A percentile compares a stretch with the other conserved stretches of the same genome.
These are phyloP conservation scores for Drosophila suzukii DNA, from an alignment of 1,140 invertebrate species.

Conservation along the genomic window DNA sequence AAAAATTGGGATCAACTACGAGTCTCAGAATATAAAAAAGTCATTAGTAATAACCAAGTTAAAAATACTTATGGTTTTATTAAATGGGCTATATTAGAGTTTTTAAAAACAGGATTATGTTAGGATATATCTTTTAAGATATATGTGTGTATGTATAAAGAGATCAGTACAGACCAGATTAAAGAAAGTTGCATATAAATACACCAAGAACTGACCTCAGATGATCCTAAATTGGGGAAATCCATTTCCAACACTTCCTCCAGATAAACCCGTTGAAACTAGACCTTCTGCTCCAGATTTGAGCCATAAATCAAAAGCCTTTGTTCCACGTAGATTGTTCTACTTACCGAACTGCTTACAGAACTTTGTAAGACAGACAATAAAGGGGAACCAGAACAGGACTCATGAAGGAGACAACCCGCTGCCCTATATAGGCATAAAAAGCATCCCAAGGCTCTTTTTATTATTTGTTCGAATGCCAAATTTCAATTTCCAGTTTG, in stretches of 20 bases:
- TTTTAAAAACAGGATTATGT: no score
- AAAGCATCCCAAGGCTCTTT: conserved; percentile 46
- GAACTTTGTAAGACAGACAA: conserved; percentile 44
- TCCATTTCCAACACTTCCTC: background rate
- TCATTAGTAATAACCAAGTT: no score
- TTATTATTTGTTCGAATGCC: conserved; percentile 43
- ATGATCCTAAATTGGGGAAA: background rate
- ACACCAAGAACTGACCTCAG: conserved; percentile 6
- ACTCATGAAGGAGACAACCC: conserved; percentile 35
- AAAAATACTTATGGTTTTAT: no score
- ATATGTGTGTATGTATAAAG: background rate
- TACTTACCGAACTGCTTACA: conserved; percentile 42
- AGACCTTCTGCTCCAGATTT: conserved; percentile 1
- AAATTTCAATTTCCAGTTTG: conserved; percentile 71
- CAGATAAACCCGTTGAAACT: background rate
- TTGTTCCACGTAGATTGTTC: conserved; percentile 30
- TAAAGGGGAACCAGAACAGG: background rate
- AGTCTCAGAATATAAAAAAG: background rate
- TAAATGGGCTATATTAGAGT: no score
- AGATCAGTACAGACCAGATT: background rate
- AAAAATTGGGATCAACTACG: background rate
- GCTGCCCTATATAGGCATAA: conserved; percentile 62
- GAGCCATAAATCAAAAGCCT: conserved; percentile 30
- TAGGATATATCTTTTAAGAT: background rate
- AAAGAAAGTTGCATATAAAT: no score